Evolutionary conservation across 53 echinoderm and acorn worm genomes (phyloP), one percentile per base, ranked within the genome.

Genomic region (Holothuria leucospilota): DNA sequence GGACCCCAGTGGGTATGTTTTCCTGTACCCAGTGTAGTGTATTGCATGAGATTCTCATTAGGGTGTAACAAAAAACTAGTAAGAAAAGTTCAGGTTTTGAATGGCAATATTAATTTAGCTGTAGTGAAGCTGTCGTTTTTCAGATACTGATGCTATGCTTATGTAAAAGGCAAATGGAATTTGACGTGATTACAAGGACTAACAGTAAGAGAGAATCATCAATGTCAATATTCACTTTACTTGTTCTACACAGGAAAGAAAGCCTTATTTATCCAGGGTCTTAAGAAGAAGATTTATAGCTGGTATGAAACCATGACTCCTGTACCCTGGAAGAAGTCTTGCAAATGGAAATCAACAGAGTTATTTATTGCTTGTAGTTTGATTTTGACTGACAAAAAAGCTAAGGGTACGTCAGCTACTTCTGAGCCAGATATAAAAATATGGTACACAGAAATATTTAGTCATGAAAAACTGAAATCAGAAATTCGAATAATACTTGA

Each of bases 251-350:
- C 18, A 71, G 71, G 20, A 41, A 72, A 72, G 24, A n/a, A 72
- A 46, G 46, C 2, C 18, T 72, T 72, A 72, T 72, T 72, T 38
- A 16, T 72, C 46, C 39, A 39, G 23, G 39, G 40, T 10, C 16
- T 72, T n/a, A 29, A 71, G 39, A 39, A 41, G 71, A 71, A 71
- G 71, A 71, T 71, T 12, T 29, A 40, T 29, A 71, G 39, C 39
- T 71, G 71, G 71, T 71, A 71, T 71, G 71, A 71, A 29, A 71
- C 71, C 14, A 30, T 71, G 71, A 71, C 71, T 21, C 71, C 71
- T 21, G 9, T 71, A 2, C 71, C 71, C 21, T 71, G 71, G 71
- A 71, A 71, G 39, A 71, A 39, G 39, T 71, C 71, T 21, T 71
- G 71, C 41, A 20, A 20, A 71, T 71, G 71, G 71, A 71, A 16